Base-by-base conservation (phyloP, 2,888 invertebrate species). In the Drosophila atripex region DNA sequence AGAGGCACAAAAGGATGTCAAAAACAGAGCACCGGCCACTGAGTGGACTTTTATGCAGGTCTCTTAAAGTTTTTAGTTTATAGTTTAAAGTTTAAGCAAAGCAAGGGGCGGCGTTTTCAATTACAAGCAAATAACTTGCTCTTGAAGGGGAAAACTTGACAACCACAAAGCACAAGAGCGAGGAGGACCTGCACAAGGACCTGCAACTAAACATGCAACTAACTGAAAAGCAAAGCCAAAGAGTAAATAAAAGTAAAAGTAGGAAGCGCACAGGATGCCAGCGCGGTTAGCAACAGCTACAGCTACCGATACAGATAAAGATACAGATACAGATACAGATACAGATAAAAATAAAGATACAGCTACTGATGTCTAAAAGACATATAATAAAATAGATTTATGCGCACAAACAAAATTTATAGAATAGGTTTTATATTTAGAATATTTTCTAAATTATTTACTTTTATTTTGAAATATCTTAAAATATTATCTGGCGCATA, bases 201-300 rank as follows among this genome's bases (percentile, higher is more conserved):
- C 43, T 30, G 47, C 52, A 41, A 39, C 46, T 39, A 28, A 45
- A 47, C 70, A 70, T 70, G 70, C 70, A 70, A 70, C 70, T 70
- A 70, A 70, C 46, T 61, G 51, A 52, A 41, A 70, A 59, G 71
- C 71, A 55, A 74, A 61, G 59, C 50, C 61, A 57, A 38, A 60
- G 53, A 69, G 69, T 54, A 73, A 56, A 61, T 38, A 61, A 55
- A 50, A 45, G 53, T 53, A 66, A 50, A 41, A 55, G 47, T 59
- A 63, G 46, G 53, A 23, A 39, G 46, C 23, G 69, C 47, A 64
- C 28, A 38, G 58, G 12, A 35, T 21, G 46, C 35, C 55, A 47
- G 52, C 56, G 49, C 47, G 56, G 60, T 56, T 64, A 55, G 69
- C 63, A 63, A 65, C 56, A 79, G 77, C 66, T 75, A 75, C 73